phyloP scores from a whole-genome alignment of 2,888 invertebrate genomes.

The Enchytraeus crypticus region DNA sequence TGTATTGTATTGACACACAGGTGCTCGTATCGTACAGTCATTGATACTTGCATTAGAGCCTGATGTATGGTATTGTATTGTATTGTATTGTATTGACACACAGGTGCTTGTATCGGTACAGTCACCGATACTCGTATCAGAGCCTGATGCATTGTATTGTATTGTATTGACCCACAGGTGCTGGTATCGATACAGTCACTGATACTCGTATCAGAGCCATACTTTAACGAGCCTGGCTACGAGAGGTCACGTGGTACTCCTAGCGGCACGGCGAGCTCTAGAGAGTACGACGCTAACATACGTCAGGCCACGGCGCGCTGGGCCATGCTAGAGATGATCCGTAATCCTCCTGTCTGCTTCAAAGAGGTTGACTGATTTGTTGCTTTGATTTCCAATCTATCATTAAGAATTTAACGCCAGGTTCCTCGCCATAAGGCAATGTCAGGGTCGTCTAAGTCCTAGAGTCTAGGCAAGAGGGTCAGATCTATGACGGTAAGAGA shows the following conservation, averaged over 20 bases:
- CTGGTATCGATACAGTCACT: slow-evolving; percentile 50
- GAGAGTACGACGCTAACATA: slow-evolving; percentile 90
- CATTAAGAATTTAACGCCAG: too few species aligned
- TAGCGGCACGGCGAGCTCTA: slow-evolving; percentile 74
- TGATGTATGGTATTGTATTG: neutral
- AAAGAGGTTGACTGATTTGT: slow-evolving; percentile 59
- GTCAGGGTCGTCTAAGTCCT: too few species aligned
- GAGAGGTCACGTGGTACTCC: slow-evolving; percentile 48
- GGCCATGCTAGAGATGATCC: slow-evolving; percentile 89
- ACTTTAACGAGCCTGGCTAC: slow-evolving; percentile 51
- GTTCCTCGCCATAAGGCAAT: too few species aligned
- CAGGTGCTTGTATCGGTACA: neutral
- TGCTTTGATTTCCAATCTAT: neutral
- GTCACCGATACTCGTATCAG: neutral
- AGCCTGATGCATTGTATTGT: neutral
- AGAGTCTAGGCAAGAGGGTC: too few species aligned
- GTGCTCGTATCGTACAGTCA: too few species aligned
- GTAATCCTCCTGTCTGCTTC: slow-evolving; percentile 81
- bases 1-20: neutral
- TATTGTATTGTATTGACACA: neutral
- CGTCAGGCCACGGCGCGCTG: slow-evolving; percentile 87
- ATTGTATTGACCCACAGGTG: slow-evolving; percentile 33
- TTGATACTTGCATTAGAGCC: too few species aligned
- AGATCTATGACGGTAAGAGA: too few species aligned
- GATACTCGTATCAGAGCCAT: slow-evolving; percentile 50